Base-by-base conservation (phyloP, 2,888 invertebrate genomes). In the Rosalia funebris region DNA sequence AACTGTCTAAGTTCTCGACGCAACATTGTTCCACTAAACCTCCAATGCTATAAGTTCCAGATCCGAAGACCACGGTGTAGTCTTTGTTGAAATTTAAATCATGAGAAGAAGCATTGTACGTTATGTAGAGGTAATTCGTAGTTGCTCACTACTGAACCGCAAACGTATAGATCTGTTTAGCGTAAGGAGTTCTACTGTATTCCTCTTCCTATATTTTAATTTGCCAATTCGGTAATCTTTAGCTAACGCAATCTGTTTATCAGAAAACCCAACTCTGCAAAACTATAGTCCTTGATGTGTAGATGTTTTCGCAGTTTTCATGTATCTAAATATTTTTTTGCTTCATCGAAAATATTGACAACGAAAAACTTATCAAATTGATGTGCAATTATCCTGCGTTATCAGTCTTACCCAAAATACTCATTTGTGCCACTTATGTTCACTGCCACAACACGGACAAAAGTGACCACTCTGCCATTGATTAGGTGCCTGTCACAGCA, bases 1-100 rank as follows among this genome's bases (percentile, higher is more conserved):
- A 97, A 86, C 79, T 92, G 91, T 68, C 95, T 86, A 10, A 99
- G 82, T 80, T 99, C 97, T 57, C 98, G 12, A 98, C 98, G 79
- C 98, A 99, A 93, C 98, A 99, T 83, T 99, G 99, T 83, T 99
- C 99, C 3, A 99, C 99, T 0, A 98, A 98, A 77, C 97, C 95
- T n/a, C 97, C 98, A 69, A 98, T 98, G 57, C 98, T 88, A 77
- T 98, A 98, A 0, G 98, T 97, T 3, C 97, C 97, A 2, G 96
- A 96, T 17, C 96, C 97, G 44, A 97, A 88, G 1, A 97, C 97
- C 89, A 96, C 93, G 0, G 87, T 89, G 71, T 88, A 90, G 47
- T 89, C 89, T 10, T 91, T 92, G 0, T 89, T 88, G 72, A 93
- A 94, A n/a, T 85, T 83, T 39, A 97, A 79, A 77, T 98, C 97